Evolutionary conservation across 2,888 invertebrate species (phyloP).

Genomic region (Beris morrisii): DNA sequence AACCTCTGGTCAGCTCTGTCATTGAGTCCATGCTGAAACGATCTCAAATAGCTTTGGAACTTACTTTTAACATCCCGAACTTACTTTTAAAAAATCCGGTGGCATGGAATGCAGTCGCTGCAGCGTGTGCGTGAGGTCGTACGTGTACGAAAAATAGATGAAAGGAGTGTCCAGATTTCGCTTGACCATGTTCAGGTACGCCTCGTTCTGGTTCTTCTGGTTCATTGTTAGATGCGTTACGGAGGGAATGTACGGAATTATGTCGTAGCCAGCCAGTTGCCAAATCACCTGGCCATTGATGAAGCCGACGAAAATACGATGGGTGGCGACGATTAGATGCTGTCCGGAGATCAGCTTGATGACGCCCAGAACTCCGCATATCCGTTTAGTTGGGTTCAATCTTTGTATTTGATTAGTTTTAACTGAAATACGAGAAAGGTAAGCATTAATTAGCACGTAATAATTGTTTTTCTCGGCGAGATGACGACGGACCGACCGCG

Average conservation of each 20-base stretch:
- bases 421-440: slow-evolving; percentile 47
- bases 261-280: slow-evolving; percentile 75
- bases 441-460: background rate
- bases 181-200: slow-evolving; percentile 84
- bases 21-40: slow-evolving; percentile 67
- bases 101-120: slow-evolving; percentile 84
- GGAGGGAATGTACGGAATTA: slow-evolving; percentile 84
- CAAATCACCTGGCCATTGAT: slow-evolving; percentile 79
- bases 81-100: slow-evolving; percentile 76
- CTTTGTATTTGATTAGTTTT: slow-evolving; percentile 66
- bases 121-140: slow-evolving; percentile 89
- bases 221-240: slow-evolving; percentile 80
- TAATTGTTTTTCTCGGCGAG: background rate
- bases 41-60: background rate
- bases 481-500: background rate
- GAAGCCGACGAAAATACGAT: slow-evolving; percentile 75
- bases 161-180: slow-evolving; percentile 79
- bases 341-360: slow-evolving; percentile 82
- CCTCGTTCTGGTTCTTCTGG: slow-evolving; percentile 80
- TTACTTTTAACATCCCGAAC: slow-evolving; percentile 2
- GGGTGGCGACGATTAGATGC: slow-evolving; percentile 87
- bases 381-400: slow-evolving; percentile 64
- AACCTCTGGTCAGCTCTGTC: slow-evolving; percentile 85
- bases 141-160: slow-evolving; percentile 92
- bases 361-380: slow-evolving; percentile 88